Conservation (phyloP, 2,797 vertebrate genomes). For the Ptychobarbus kaznakovi region DNA sequence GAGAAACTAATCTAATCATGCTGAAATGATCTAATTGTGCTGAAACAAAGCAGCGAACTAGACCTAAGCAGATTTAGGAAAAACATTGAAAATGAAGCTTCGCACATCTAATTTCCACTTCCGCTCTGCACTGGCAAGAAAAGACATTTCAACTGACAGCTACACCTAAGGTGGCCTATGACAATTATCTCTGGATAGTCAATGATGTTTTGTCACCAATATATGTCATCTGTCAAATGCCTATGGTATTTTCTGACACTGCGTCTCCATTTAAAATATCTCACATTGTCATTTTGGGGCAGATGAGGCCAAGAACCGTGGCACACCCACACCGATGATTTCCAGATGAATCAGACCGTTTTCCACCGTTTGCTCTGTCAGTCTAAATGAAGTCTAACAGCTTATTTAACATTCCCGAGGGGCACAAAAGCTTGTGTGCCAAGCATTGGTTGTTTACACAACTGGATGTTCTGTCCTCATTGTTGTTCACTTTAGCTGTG, state of each 20-base stretch:
- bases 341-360: constrained; percentile 12
- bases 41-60: constrained; percentile 20
- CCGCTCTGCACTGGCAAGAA: constrained; percentile 5
- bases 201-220: constrained; percentile 27
- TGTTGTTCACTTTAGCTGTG: constrained; percentile 50
- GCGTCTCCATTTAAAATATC: constrained; percentile 11
- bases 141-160: constrained; percentile 9
- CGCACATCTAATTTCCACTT: constrained; percentile 37
- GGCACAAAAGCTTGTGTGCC: constrained; percentile 27
- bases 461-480: constrained; percentile 43
- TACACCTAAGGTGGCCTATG: constrained; percentile 18
- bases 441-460: constrained; percentile 55
- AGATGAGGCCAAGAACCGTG: constrained; percentile 12
- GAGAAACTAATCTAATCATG: constrained; percentile 29
- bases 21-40: constrained; percentile 27
- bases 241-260: constrained; percentile 30
- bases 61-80: constrained; percentile 33
- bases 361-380: neutral
- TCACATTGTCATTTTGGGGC: constrained; percentile 8
- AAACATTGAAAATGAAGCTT: neutral
- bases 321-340: constrained; percentile 14
- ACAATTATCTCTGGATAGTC: constrained; percentile 31
- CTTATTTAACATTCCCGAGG: constrained; percentile 41
- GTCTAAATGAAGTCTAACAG: constrained; percentile 40
- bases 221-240: constrained; percentile 21